Base-by-base conservation (phyloP, 2,888 invertebrate genomes). In the Caenorhabditis parvicauda region DNA sequence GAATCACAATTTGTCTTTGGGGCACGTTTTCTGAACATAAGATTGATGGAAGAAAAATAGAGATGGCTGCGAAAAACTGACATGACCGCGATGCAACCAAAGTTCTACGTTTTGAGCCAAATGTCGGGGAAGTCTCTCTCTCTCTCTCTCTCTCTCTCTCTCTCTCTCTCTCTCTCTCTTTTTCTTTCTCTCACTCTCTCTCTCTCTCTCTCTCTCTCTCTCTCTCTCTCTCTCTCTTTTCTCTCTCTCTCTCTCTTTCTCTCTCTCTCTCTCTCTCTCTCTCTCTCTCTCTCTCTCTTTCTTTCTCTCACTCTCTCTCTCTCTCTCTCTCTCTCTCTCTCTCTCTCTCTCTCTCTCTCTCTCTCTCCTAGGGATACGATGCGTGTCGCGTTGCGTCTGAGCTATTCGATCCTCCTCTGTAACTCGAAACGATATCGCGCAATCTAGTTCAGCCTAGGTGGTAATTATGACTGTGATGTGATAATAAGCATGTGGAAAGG, bases 221-320 rank as follows among this genome's bases (percentile, higher is more conserved):
- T 46, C 2, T 21, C 35, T 22, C 17, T 47, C 35, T 9, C 3
- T 22, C 21, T 52, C 35, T 29, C 4, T 44, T 37, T 14, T 43
- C 3, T 17, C 41, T 24, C 2, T 41, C 25, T 50, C 14, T 17
- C 32, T 37, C 41, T 50, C 4, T 21, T 29, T 29, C 42, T 32
- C 43, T 54, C 49, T 43, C 44, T 41, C 43, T 44, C 21, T 48
- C 41, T 48, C 37, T 53, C 53, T 53, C 32, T 32, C 24, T 39
- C 27, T 47, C 27, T 35, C 41, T 37, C 25, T 22, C 32, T 44
- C 25, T 45, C 29, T 24, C 17, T 46, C n/a, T 17, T 9, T 53
- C 44, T 32, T 53, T 22, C 22, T 39, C 32, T 32, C n/a, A 12
- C 17, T 19, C 24, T 27, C 17, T 44, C 37, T 37, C 25, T 19